Evolutionary conservation across 1,140 invertebrate genomes (phyloP).

Genomic region (Cepaea nemoralis): DNA sequence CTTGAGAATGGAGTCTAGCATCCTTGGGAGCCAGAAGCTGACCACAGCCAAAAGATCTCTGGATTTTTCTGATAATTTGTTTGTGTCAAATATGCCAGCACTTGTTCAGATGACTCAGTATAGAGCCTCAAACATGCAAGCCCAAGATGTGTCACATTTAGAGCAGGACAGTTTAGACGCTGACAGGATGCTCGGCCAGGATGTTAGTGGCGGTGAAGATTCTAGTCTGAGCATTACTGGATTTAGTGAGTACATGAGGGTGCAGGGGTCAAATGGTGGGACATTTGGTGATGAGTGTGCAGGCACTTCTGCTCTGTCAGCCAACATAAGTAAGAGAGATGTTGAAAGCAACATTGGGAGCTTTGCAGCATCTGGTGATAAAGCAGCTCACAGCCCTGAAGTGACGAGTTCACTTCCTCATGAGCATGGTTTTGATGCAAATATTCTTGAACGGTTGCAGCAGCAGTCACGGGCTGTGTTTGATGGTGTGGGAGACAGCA

Average conservation of each 20-base stretch:
- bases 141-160: neutral
- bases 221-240: constrained; percentile 15
- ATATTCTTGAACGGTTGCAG: neutral
- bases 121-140: neutral
- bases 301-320: neutral
- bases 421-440: neutral
- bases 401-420: neutral
- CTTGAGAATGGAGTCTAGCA: neutral
- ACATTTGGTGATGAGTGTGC: neutral
- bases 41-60: neutral
- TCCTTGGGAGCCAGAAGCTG: neutral
- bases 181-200: constrained; percentile 1
- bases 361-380: neutral
- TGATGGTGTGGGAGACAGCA: neutral
- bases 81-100: neutral
- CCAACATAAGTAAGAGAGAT: neutral
- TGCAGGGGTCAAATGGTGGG: neutral
- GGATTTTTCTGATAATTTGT: constrained; percentile 16
- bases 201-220: neutral
- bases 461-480: neutral
- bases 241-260: constrained; percentile 5
- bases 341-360: neutral
- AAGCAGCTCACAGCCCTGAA: neutral
- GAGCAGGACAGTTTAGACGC: neutral
- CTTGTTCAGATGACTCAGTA: constrained; percentile 9